These are phyloP conservation scores for Origma solitaria DNA, from an alignment of 2,113 vertebrate species.

Conservation along the genomic window DNA sequence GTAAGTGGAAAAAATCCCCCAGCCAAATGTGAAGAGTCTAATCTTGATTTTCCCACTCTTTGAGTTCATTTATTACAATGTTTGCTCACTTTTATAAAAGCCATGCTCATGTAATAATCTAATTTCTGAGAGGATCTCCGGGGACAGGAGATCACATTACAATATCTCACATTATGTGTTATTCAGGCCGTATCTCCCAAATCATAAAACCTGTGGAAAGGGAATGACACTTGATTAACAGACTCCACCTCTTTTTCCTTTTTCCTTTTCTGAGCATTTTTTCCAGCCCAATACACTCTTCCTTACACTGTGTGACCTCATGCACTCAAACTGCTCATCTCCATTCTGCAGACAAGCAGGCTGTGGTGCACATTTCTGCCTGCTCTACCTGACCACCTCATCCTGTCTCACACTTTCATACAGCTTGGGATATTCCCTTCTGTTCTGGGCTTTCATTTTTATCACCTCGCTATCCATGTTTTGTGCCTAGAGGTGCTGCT, in stretches of 20 bases:
- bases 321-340: not conserved
- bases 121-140: not conserved
- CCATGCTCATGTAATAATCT: not conserved
- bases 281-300: not conserved
- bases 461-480: not conserved
- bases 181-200: not conserved
- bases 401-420: not conserved
- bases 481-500: not conserved
- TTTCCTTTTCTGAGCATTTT: not conserved
- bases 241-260: not conserved
- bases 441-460: not conserved
- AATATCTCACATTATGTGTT: not conserved
- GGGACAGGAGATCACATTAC: not conserved
- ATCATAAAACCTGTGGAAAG: not conserved
- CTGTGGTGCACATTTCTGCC: not conserved
- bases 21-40: not conserved
- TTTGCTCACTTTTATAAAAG: constrained; percentile 26
- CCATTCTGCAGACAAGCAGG: not conserved
- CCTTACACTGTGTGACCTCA: not conserved
- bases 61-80: not conserved
- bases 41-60: not conserved
- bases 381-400: not conserved
- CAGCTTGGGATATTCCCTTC: not conserved
- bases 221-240: not conserved
- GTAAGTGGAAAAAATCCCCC: not conserved